Evolutionary conservation across 2,888 invertebrate species (phyloP).

Genomic region (Ramazzottius varieornatus): DNA sequence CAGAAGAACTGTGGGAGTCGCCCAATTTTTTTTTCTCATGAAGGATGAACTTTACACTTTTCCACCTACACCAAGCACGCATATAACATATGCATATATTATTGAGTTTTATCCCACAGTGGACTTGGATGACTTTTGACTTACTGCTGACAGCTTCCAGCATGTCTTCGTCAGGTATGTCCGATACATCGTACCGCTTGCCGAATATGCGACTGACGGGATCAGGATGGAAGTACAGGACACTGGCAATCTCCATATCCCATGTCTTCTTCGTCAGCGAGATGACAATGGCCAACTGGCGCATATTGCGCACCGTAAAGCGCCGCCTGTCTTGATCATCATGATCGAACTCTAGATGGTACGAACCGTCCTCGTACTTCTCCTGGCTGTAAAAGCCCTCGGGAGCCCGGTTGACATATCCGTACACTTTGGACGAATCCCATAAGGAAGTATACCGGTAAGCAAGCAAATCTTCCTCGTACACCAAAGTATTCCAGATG

Average conservation of each 20-base stretch:
- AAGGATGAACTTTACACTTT: too few species aligned
- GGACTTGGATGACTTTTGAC: too few species aligned
- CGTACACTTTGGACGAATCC: not conserved
- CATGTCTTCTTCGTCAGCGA: not conserved
- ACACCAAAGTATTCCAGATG: not conserved
- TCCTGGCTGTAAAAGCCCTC: not conserved
- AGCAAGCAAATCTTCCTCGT: not conserved
- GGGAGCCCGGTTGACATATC: not conserved
- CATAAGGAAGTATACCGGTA: not conserved
- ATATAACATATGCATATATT: too few species aligned
- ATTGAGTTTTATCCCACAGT: too few species aligned
- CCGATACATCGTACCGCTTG: not conserved
- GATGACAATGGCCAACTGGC: not conserved
- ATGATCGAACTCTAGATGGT: not conserved
- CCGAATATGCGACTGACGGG: not conserved
- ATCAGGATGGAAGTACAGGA: not conserved
- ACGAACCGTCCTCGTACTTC: not conserved
- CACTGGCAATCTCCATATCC: constrained; percentile 3
- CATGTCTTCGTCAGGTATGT: not conserved
- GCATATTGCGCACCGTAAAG: not conserved
- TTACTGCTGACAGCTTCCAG: not conserved
- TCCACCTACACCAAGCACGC: too few species aligned
- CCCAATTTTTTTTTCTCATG: too few species aligned
- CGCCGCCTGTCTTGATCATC: not conserved
- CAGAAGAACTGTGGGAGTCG: too few species aligned